A percentile compares a stretch with the other conserved stretches of the same genome.
Evolutionary conservation across 2,113 vertebrate species (phyloP).

Genomic region (Edolisoma coerulescens): DNA sequence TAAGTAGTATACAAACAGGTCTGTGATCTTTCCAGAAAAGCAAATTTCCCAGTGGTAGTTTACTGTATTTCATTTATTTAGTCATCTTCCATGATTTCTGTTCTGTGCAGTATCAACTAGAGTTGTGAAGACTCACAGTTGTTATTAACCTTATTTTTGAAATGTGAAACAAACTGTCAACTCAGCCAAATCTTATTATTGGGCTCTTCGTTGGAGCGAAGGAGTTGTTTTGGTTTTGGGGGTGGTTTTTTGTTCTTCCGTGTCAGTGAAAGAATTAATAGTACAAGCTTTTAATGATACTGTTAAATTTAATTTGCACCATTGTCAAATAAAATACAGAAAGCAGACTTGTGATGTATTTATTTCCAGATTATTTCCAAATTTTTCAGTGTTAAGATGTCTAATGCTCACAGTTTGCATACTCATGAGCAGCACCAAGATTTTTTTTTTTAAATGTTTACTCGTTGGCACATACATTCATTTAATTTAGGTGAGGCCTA

Average conservation of each 20-base stretch:
- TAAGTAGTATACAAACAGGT: neutral
- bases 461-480: neutral
- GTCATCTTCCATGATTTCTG: neutral
- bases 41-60: neutral
- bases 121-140: neutral
- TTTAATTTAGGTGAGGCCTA: neutral
- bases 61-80: neutral
- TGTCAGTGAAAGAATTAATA: conserved; percentile 20
- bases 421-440: neutral
- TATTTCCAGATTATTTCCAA: neutral
- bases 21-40: neutral
- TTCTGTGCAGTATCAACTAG: neutral
- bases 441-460: rapidly evolving
- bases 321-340: conserved; percentile 35
- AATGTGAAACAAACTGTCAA: neutral
- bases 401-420: neutral
- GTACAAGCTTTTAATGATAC: conserved; percentile 19
- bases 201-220: neutral
- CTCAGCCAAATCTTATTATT: neutral
- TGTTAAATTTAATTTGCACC: conserved; percentile 1
- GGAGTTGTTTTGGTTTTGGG: neutral
- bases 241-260: neutral
- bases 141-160: neutral
- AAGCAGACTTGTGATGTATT: neutral
- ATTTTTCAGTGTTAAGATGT: neutral